These are phyloP conservation scores for Uloborus diversus DNA, from an alignment of 1,140 invertebrate species.

Conservation along the genomic window DNA sequence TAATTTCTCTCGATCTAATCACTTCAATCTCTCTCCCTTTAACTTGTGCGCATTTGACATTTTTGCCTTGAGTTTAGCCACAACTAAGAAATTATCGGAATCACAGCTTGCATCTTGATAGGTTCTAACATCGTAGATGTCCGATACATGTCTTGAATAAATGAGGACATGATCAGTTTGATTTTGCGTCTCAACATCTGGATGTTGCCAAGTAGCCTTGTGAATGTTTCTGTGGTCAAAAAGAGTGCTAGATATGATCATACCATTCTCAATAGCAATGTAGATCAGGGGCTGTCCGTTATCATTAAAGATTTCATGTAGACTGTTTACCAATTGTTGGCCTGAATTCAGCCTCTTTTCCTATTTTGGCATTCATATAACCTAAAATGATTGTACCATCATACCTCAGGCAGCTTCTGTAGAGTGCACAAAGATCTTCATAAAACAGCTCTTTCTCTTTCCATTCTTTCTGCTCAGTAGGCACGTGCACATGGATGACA, in stretches of 20 bases:
- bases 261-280: background rate
- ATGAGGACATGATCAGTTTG: background rate
- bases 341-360: background rate
- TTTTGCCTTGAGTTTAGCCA: background rate
- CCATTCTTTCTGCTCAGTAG: background rate
- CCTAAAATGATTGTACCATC: background rate
- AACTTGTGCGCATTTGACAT: background rate
- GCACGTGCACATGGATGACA: background rate
- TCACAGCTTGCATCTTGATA: background rate
- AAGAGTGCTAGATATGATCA: background rate
- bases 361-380: background rate
- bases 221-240: background rate
- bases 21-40: background rate
- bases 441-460: background rate
- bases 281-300: background rate
- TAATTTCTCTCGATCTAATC: background rate
- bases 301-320: background rate
- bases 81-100: background rate
- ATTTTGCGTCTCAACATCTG: background rate
- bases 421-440: background rate
- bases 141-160: background rate
- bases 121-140: background rate
- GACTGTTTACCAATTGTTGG: slow-evolving; percentile 8
- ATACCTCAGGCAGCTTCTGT: background rate
- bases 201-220: background rate